phyloP scores from a whole-genome alignment of 1,140 invertebrate species.

The Drosophila pandora region DNA sequence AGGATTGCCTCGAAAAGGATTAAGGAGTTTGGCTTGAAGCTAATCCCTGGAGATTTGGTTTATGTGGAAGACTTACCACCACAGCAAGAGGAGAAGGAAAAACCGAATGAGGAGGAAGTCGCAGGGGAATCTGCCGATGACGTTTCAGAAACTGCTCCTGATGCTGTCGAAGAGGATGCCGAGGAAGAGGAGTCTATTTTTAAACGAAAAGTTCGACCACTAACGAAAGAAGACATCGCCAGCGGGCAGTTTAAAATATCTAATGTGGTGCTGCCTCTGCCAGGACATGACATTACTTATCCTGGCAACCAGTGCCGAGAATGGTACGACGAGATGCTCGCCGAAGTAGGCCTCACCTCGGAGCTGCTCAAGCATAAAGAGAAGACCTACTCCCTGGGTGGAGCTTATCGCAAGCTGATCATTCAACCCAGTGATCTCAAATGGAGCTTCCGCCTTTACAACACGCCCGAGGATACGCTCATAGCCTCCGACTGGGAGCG shows the following conservation, averaged over 20 bases:
- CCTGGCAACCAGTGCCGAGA: slow-evolving; percentile 90
- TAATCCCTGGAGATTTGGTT: slow-evolving; percentile 90
- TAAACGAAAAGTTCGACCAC: slow-evolving; percentile 85
- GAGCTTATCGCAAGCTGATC: slow-evolving; percentile 92
- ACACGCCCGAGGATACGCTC: slow-evolving; percentile 88
- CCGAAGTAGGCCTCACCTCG: slow-evolving; percentile 88
- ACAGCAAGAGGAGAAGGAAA: slow-evolving; percentile 12
- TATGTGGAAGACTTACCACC: slow-evolving; percentile 76
- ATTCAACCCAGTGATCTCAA: slow-evolving; percentile 88
- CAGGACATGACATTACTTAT: slow-evolving; percentile 92
- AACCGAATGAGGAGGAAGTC: background rate
- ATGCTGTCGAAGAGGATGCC: slow-evolving; percentile 15
- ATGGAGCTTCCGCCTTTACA: slow-evolving; percentile 90
- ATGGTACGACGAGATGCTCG: slow-evolving; percentile 90
- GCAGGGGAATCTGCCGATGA: slow-evolving; percentile 18
- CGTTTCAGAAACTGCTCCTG: slow-evolving; percentile 13
- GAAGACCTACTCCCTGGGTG: slow-evolving; percentile 91
- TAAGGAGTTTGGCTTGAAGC: slow-evolving; percentile 86
- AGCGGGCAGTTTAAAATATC: slow-evolving; percentile 88
- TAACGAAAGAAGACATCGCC: slow-evolving; percentile 89
- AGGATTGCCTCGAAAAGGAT: slow-evolving; percentile 90
- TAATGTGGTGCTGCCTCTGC: slow-evolving; percentile 94
- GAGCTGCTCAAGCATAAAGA: slow-evolving; percentile 85
- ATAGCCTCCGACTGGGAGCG: slow-evolving; percentile 90
- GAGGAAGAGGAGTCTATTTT: slow-evolving; percentile 63